phyloP scores from a whole-genome alignment of 2,888 invertebrate species.

The Ophion obscuratus region DNA sequence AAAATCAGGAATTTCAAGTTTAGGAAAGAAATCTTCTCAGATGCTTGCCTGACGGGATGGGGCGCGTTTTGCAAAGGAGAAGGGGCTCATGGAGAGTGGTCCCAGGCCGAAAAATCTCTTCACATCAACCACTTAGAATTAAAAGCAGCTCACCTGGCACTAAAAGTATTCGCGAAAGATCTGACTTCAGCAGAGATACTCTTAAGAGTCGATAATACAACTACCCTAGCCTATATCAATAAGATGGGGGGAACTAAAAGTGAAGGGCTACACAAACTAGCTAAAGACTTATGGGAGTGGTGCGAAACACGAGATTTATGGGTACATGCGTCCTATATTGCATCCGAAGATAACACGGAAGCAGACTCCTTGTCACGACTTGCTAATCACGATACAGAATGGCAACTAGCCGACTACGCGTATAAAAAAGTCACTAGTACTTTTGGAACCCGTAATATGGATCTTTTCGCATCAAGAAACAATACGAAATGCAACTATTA shows the following conservation, averaged over 20 bases:
- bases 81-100: too few relatives aligned
- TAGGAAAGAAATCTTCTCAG: too few relatives aligned
- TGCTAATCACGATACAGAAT: not conserved
- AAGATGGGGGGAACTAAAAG: conserved; percentile 14
- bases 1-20: conserved; percentile 44
- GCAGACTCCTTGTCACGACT: conserved; percentile 28
- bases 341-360: conserved; percentile 31
- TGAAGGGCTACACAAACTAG: conserved; percentile 1
- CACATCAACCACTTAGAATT: conserved; percentile 20
- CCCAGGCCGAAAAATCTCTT: not conserved
- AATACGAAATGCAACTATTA: conserved; percentile 16
- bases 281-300: not conserved
- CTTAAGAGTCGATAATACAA: conserved; percentile 2
- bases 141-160: conserved; percentile 2
- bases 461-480: conserved; percentile 1
- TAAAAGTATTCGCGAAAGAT: conserved; percentile 8
- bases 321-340: conserved; percentile 37
- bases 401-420: not conserved
- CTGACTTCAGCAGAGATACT: conserved; percentile 12
- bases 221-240: conserved; percentile 10
- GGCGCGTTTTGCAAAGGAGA: too few relatives aligned
- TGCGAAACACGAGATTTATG: conserved; percentile 12
- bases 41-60: too few relatives aligned
- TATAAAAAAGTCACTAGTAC: not conserved
- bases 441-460: conserved; percentile 9